Conservation (phyloP, 1,140 invertebrate species). For the Ptiloglossa arizonensis region DNA sequence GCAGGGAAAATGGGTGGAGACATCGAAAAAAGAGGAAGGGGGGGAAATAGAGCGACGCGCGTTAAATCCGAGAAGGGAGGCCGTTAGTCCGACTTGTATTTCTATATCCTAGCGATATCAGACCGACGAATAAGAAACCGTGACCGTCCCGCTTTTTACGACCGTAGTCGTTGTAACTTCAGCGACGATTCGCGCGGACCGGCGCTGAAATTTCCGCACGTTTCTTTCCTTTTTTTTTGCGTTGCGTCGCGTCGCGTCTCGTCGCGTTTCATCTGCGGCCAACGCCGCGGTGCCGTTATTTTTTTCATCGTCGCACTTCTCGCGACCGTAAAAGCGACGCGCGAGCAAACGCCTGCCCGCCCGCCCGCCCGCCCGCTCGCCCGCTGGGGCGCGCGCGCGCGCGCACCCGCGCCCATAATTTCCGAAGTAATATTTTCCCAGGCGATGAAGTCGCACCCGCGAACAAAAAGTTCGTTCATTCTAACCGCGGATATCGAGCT, state of each 20-base stretch:
- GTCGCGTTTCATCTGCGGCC: constrained; percentile 37
- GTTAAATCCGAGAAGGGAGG: constrained; percentile 10
- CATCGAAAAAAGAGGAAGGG: background rate
- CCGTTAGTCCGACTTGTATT: constrained; percentile 37
- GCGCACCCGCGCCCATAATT: constrained; percentile 25
- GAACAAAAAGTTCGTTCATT: constrained; percentile 42
- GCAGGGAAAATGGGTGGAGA: too few species aligned
- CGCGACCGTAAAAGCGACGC: constrained; percentile 25
- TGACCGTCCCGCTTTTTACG: constrained; percentile 37
- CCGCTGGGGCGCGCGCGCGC: background rate
- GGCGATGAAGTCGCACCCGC: constrained; percentile 38
- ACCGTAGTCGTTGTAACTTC: background rate
- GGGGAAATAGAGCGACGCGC: background rate
- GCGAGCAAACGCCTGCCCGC: too few species aligned
- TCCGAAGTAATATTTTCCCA: constrained; percentile 40
- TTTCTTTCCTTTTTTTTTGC: background rate
- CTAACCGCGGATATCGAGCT: constrained; percentile 18
- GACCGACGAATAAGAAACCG: constrained; percentile 33
- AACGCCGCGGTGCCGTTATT: constrained; percentile 24
- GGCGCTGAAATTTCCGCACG: background rate
- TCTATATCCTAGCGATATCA: constrained; percentile 16
- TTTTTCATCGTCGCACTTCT: constrained; percentile 35
- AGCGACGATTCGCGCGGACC: background rate
- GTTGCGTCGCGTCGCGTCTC: background rate
- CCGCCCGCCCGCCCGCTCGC: background rate